Evolutionary conservation across 2,113 vertebrate species (phyloP).

Genomic region (Alectura lathami): DNA sequence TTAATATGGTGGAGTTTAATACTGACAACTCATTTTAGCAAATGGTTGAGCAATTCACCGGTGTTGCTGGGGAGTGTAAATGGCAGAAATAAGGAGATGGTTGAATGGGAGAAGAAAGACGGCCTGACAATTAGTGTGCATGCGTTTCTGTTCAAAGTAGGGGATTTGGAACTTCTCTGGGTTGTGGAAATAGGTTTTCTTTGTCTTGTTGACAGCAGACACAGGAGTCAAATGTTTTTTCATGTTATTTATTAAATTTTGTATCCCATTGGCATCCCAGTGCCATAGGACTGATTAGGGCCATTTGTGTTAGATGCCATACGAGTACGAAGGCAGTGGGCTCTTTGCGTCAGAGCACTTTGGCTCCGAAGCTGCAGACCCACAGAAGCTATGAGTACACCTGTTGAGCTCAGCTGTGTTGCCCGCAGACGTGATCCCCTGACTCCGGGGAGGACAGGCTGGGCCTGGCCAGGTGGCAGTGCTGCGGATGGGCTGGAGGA

Average conservation of each 20-base stretch:
- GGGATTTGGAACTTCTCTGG: background rate
- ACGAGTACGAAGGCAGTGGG: fast-evolving
- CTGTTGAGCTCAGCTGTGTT: background rate
- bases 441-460: no score
- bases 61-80: background rate
- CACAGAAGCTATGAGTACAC: fast-evolving
- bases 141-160: background rate
- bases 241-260: background rate
- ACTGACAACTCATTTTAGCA: conserved; percentile 38
- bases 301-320: background rate
- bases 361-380: background rate
- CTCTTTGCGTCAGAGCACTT: background rate
- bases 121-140: background rate
- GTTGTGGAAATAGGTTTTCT: conserved; percentile 32
- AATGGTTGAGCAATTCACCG: background rate
- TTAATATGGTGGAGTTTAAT: background rate
- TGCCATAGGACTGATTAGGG: background rate
- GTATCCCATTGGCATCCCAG: background rate
- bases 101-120: background rate
- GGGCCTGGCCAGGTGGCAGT: no score
- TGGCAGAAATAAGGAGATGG: conserved; percentile 2
- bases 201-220: background rate
- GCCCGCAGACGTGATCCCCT: background rate
- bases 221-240: background rate
- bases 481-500: background rate